These are phyloP conservation scores for Xestia c-nigrum DNA, from an alignment of 2,888 invertebrate genomes.

Conservation along the genomic window DNA sequence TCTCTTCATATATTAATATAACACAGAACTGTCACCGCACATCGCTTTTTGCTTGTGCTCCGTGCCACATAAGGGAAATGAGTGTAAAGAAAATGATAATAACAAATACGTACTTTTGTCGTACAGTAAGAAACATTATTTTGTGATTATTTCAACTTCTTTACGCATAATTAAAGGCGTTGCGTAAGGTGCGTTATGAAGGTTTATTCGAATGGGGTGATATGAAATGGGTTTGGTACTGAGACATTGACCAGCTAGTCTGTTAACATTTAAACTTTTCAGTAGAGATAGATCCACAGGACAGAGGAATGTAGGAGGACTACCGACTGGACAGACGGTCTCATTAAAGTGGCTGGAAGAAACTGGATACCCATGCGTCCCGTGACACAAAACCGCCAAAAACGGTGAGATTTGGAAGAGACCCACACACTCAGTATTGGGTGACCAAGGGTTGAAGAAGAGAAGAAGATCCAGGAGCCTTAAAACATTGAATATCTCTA, in stretches of 20 bases:
- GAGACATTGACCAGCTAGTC: not conserved
- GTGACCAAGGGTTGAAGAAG: too few relatives aligned
- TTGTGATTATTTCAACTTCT: not conserved
- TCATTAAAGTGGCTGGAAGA: too few relatives aligned
- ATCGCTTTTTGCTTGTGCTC: not conserved
- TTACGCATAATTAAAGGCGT: not conserved
- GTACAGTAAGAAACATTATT: conserved; percentile 1
- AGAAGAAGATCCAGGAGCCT: too few relatives aligned
- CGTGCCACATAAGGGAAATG: conserved; percentile 3
- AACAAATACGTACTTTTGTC: not conserved
- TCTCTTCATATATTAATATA: not conserved
- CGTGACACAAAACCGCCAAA: too few relatives aligned
- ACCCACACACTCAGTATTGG: too few relatives aligned
- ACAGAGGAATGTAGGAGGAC: too few relatives aligned
- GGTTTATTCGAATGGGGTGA: not conserved
- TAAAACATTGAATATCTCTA: not conserved
- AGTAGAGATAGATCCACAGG: not conserved
- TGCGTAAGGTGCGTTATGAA: too few relatives aligned
- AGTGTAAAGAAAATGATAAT: conserved; percentile 13
- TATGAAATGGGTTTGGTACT: not conserved
- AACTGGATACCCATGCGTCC: too few relatives aligned
- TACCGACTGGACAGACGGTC: too few relatives aligned
- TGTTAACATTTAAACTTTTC: not conserved
- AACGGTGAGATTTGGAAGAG: too few relatives aligned
- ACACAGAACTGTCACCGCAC: not conserved